These are phyloP conservation scores for Holocentrus rufus DNA, from an alignment of 2,797 vertebrate genomes.

Conservation along the genomic window DNA sequence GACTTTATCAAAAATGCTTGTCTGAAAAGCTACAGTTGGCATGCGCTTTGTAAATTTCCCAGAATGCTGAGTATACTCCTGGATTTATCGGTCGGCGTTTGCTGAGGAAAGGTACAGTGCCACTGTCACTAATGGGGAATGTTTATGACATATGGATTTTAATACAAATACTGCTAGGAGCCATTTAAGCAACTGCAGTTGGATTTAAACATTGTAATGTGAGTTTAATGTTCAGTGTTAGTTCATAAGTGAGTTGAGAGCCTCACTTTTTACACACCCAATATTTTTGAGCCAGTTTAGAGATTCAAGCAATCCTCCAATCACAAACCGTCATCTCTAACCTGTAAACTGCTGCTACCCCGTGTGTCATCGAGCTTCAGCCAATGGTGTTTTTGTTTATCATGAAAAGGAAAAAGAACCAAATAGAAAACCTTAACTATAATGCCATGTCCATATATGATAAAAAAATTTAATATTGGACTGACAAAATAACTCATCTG, in stretches of 20 bases:
- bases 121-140: conserved; percentile 1
- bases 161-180: conserved; percentile 12
- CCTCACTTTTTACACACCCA: not conserved
- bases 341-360: not conserved
- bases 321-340: not conserved
- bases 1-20: conserved; percentile 78
- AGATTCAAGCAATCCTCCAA: not conserved
- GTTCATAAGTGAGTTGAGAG: not conserved
- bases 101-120: conserved; percentile 19
- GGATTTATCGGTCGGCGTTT: conserved; percentile 43
- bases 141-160: conserved; percentile 14
- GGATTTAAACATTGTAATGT: no score
- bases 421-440: not conserved
- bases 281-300: not conserved
- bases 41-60: conserved; percentile 67
- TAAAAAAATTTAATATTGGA: not conserved
- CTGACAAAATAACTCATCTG: not conserved
- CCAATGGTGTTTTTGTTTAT: not conserved
- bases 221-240: not conserved
- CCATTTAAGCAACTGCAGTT: not conserved
- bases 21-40: conserved; percentile 75
- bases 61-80: conserved; percentile 53
- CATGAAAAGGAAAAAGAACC: not conserved
- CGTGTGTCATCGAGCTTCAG: not conserved
- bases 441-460: not conserved